These are phyloP conservation scores for Callipepla squamata DNA, from an alignment of 2,113 vertebrate species.

Conservation along the genomic window DNA sequence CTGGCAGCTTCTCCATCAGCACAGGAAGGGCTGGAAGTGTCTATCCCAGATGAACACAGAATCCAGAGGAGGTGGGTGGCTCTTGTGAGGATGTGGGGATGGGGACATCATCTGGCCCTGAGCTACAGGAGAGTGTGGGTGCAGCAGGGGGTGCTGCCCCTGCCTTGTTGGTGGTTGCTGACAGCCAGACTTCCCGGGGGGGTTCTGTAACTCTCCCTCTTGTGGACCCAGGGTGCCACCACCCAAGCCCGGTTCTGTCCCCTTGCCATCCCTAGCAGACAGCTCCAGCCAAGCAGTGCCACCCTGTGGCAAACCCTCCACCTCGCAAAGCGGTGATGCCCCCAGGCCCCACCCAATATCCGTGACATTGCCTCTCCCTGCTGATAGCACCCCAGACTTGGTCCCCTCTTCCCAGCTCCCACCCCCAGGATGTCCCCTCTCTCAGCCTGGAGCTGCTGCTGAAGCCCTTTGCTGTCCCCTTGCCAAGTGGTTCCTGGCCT, in stretches of 20 bases:
- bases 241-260: not conserved
- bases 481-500: not conserved
- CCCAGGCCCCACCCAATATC: rapidly evolving
- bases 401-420: rapidly evolving
- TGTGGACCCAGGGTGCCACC: not conserved
- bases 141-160: not conserved
- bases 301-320: not conserved
- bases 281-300: constrained; percentile 17
- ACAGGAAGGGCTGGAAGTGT: not conserved
- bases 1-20: not conserved
- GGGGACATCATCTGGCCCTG: not conserved
- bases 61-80: not conserved
- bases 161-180: not conserved
- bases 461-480: rapidly evolving
- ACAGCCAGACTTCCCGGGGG: rapidly evolving
- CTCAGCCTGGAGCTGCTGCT: not conserved
- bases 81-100: not conserved
- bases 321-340: rapidly evolving
- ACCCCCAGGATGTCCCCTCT: not conserved
- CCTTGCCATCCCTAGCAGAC: not conserved
- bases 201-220: not conserved
- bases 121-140: not conserved
- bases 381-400: not conserved
- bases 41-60: not conserved
- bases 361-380: not conserved